Evolutionary conservation across 1,140 invertebrate species (phyloP), one percentile per base, ranked within the genome.

Genomic region (Plutomurus gul): DNA sequence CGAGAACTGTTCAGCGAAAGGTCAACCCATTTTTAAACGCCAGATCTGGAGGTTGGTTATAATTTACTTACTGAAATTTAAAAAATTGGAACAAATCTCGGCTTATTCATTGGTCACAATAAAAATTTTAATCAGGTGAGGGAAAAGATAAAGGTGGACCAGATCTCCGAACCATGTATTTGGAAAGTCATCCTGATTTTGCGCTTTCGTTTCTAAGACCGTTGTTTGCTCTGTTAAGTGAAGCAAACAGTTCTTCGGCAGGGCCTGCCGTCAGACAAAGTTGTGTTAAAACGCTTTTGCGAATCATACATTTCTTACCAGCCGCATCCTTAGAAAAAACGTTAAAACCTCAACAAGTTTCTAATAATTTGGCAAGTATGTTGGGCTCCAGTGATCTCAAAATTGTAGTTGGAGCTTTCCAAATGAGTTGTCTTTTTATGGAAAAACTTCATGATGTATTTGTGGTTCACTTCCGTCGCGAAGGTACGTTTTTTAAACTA

Each of bases 281-380:
- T 87, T 98, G 96, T 86, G 90, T 99, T 27, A 92, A 96, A 85
- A 96, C 97, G n/a, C 89, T 99, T 22, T 89, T 99, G 16, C 90
- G 96, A 71, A 98, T 98, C 93, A 94, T 99, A 0, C 97, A 96
- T 87, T 98, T 97, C 87, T 93, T 96, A 3, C 92, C 92, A 81
- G 91, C 94, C 7, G 92, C 95, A 84, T 89, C 97, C 76, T 88
- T 98, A 18, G 84, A 90, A 87, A 92, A 94, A 84, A 94, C 97
- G 73, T 88, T 98, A 8, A 95, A 96, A 86, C 95, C 94, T 87
- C 95, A 98, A 89, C 90, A 96, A 78, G 95, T 99, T 20, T 97
- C 96, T 22, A 98, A 96, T 83, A 96, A 99, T 86, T 96, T 99
- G 84, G 96, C 97, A 39, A 95, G 96, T 46, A 99, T 99, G 97